Percentiles rank a stretch among this genome's conserved stretches.
Evolutionary conservation across 2,888 invertebrate species (phyloP).

Genomic region (Stegana nigrithorax): DNA sequence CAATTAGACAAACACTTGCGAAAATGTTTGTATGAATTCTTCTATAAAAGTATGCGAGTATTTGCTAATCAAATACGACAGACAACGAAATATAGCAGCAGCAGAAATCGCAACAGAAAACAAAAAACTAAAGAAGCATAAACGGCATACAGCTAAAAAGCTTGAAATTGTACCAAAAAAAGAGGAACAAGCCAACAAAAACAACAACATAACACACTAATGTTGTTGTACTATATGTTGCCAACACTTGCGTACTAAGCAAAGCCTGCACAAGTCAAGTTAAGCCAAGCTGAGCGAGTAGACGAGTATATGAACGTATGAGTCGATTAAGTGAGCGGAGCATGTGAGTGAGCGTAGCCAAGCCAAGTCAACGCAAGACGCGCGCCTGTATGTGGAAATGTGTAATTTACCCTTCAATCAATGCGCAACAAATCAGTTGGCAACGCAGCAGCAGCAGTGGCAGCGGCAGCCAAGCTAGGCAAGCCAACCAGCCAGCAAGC

Average conservation of each 20-base stretch:
- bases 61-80: slow-evolving; percentile 26
- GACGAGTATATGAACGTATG: slow-evolving; percentile 4
- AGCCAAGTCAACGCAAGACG: slow-evolving; percentile 31
- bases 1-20: slow-evolving; percentile 43
- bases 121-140: too few relatives aligned
- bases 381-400: slow-evolving; percentile 56
- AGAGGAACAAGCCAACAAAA: slow-evolving; percentile 2
- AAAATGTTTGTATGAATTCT: slow-evolving; percentile 40
- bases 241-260: too few relatives aligned
- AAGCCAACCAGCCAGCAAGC: slow-evolving; percentile 39
- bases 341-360: slow-evolving; percentile 21
- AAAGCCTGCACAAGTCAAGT: too few relatives aligned
- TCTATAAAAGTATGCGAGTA: too few relatives aligned
- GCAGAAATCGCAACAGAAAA: too few relatives aligned
- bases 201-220: background rate
- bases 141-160: slow-evolving; percentile 28
- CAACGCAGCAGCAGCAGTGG: slow-evolving; percentile 43
- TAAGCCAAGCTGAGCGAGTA: too few relatives aligned
- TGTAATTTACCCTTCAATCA: slow-evolving; percentile 62
- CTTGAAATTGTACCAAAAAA: slow-evolving; percentile 14
- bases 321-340: too few relatives aligned
- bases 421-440: slow-evolving; percentile 58
- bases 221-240: too few relatives aligned
- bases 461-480: background rate
- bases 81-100: too few relatives aligned